Conservation (phyloP, 2,888 invertebrate genomes). For the Horisme vitalbata region DNA sequence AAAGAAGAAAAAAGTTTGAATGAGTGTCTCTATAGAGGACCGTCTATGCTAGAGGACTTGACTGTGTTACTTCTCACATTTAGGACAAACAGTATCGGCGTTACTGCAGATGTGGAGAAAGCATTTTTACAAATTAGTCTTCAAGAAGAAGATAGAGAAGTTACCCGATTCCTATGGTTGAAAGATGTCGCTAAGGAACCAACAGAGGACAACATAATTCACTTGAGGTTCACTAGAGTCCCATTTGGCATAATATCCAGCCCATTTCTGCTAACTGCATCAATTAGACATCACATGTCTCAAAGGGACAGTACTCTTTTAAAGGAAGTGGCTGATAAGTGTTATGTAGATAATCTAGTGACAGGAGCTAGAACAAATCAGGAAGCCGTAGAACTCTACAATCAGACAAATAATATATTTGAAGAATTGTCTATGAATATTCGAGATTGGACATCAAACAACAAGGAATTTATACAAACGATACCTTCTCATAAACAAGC, state of each 20-base stretch:
- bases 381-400: background rate
- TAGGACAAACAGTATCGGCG: conserved; percentile 26
- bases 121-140: conserved; percentile 36
- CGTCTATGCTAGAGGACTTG: conserved; percentile 34
- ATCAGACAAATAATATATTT: background rate
- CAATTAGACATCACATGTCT: conserved; percentile 4
- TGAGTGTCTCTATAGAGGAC: conserved; percentile 35
- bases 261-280: conserved; percentile 15
- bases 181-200: conserved; percentile 13
- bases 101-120: conserved; percentile 37
- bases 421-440: conserved; percentile 1
- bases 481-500: too few species aligned
- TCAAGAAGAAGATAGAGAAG: conserved; percentile 17
- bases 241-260: conserved; percentile 13
- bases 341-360: conserved; percentile 5
- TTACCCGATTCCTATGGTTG: conserved; percentile 28
- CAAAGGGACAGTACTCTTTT: background rate
- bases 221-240: conserved; percentile 17
- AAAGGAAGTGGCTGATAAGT: background rate
- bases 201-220: background rate
- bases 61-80: conserved; percentile 33
- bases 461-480: background rate
- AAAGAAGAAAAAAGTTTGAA: conserved; percentile 31
- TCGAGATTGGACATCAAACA: conserved; percentile 4
- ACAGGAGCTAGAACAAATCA: background rate